Base-by-base conservation (phyloP, 1,140 invertebrate genomes). In the Drosophila tsacasi region DNA sequence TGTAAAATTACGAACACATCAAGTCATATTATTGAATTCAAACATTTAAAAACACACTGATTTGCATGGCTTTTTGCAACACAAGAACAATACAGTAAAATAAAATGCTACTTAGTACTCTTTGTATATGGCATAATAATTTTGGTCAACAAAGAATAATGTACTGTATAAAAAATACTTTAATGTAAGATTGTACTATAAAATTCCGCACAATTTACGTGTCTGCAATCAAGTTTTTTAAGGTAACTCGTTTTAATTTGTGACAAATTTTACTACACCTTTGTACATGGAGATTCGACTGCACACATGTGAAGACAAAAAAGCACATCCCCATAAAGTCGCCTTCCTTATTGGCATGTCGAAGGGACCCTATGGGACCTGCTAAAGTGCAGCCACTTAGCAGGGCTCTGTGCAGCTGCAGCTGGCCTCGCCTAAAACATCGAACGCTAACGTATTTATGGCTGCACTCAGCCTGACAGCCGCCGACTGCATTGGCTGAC, bases 361-460 rank as follows among this genome's bases (percentile, higher is more conserved):
- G 40, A 35, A 55, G 55, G 40, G 65, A 49, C 35, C 69, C 61
- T 54, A 61, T 71, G 80, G 84, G 67, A 77, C 68, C 57, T 76
- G 66, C 65, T 65, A 79, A 73, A 86, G 75, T 87, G 79, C 83
- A 84, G 84, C 77, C 83, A 87, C 84, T 87, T 87, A 89, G 83
- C 59, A 32, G 64, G 58, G 55, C 54, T 58, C 55, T 35, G 57
- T 68, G 81, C n/a, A n/a, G 80, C 72, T 81, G 85, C 84, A 90
- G 85, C 81, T 90, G 85, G 78, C 77, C 54, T 71, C 49, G 58
- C 67, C 72, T 67, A 90, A 83, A 80, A 81, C 81, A 89, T 89
- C 82, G 85, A 89, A 90, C 78, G 71, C 66, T 89, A 90, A 85
- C 84, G 81, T 85, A 81, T 89, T 89, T 89, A 90, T 85, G 85